Percentiles rank a stretch among this genome's conserved stretches.
Conservation (phyloP, 2,888 invertebrate genomes). For the Antitype chi region DNA sequence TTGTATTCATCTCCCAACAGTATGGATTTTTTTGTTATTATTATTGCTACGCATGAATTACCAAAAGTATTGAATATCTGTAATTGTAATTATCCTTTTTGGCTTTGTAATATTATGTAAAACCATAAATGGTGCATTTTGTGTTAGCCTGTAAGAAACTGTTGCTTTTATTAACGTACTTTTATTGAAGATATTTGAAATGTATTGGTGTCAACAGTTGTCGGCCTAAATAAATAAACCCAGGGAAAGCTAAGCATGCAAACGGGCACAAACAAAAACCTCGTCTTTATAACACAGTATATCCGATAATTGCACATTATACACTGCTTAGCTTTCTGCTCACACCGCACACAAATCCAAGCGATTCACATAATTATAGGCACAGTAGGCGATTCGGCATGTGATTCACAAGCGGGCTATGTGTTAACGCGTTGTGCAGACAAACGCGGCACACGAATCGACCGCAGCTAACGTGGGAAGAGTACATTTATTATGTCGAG, state of each 20-base stretch:
- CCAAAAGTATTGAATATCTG: no score
- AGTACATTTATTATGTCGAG: conserved; percentile 90
- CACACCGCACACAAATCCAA: conserved; percentile 50
- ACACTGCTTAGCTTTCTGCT: conserved; percentile 34
- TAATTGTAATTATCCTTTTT: no score
- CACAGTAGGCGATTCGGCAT: conserved; percentile 57
- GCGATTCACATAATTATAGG: conserved; percentile 51
- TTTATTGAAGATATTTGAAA: no score
- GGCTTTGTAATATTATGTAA: no score
- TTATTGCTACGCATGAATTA: no score
- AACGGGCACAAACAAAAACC: conserved; percentile 1
- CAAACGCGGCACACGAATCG: conserved; percentile 73
- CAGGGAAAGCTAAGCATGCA: neutral
- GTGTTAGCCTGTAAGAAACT: no score
- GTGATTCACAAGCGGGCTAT: conserved; percentile 66
- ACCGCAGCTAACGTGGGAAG: conserved; percentile 87
- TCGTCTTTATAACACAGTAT: conserved; percentile 2
- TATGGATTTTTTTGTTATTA: no score
- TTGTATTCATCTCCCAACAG: no score
- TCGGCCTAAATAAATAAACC: neutral
- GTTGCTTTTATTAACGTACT: no score
- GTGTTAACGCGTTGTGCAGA: conserved; percentile 65
- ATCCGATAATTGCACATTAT: conserved; percentile 12
- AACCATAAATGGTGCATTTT: no score
- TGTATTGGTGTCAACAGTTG: no score